These are phyloP conservation scores for Tarsius wallacei DNA, from an alignment of 2,797 vertebrate genomes.

Conservation along the genomic window DNA sequence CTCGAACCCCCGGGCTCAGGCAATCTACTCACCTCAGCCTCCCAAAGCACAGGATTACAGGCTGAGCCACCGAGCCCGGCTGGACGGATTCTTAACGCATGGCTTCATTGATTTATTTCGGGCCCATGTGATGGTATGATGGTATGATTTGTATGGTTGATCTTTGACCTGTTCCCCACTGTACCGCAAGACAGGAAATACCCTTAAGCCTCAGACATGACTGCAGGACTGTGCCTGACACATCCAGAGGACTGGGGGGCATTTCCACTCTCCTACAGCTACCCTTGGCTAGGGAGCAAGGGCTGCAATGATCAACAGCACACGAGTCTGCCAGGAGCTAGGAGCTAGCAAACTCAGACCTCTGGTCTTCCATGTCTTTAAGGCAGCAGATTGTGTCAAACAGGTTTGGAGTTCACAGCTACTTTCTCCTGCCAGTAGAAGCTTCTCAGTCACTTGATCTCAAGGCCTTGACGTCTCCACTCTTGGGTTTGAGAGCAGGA, in stretches of 20 bases:
- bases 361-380: background rate
- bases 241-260: background rate
- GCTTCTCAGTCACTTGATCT: background rate
- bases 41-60: too few species aligned
- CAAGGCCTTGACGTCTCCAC: background rate
- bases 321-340: background rate
- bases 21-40: too few species aligned
- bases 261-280: background rate
- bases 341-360: background rate
- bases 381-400: background rate
- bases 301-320: background rate
- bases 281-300: too few species aligned
- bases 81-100: background rate
- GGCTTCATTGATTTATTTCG: slow-evolving; percentile 26
- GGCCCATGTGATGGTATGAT: background rate
- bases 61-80: too few species aligned
- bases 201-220: background rate
- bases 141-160: background rate
- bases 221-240: background rate
- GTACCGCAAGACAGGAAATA: background rate
- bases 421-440: background rate
- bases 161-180: background rate
- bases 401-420: background rate
- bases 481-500: background rate
- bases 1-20: too few species aligned